Base-by-base conservation (phyloP, 2,888 invertebrate species). In the Rugalucina vietnamica region DNA sequence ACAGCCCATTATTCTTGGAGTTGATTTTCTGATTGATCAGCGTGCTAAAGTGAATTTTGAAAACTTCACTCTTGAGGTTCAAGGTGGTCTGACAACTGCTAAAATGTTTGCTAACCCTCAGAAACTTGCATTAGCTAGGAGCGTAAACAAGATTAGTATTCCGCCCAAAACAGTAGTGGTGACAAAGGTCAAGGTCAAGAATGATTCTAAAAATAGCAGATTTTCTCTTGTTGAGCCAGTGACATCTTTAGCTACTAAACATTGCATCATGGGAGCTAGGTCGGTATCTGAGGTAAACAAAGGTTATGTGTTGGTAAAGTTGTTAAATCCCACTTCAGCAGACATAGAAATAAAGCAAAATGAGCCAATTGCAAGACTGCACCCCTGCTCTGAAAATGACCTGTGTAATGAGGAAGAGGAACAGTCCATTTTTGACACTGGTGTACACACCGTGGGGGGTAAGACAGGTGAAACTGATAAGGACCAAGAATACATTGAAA, bases 1-100 rank as follows among this genome's bases (percentile, higher is more conserved):
- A 10, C 43, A 76, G 18, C 60, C 57, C 2, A 0, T 84, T 5
- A 54, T 84, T 21, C 21, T 84, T 36, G 88, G 85, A 57, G n/a
- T 80, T 24, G 88, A 88, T 76, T 88, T 88, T 70, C 60, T 88
- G 27, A 82, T 70, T 12, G 39, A 76, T 14, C 76, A 88, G 34
- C 39, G 77, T 14, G 84, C 82, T 8, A 69, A 50, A 43, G 73
- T 86, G 1, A 78, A 88, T 50, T 82, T 82, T 54, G 71, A 65
- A 12, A 71, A 84, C 32, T 60, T 73, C 54, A 39, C 43, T n/a
- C 29, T 88, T 8, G 69, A 82, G 43, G 65, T 82, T 29, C 75
- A 78, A 65, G 76, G 71, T 43, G 74, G 79, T 76, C 29, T 83
- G 27, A 76, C 76, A n/a, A 69, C 60, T 2, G 49, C 60, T 8